Percentiles rank a stretch among this genome's conserved stretches.
phyloP scores from a whole-genome alignment of 2,113 vertebrate species.

The Montifringilla adamsi region DNA sequence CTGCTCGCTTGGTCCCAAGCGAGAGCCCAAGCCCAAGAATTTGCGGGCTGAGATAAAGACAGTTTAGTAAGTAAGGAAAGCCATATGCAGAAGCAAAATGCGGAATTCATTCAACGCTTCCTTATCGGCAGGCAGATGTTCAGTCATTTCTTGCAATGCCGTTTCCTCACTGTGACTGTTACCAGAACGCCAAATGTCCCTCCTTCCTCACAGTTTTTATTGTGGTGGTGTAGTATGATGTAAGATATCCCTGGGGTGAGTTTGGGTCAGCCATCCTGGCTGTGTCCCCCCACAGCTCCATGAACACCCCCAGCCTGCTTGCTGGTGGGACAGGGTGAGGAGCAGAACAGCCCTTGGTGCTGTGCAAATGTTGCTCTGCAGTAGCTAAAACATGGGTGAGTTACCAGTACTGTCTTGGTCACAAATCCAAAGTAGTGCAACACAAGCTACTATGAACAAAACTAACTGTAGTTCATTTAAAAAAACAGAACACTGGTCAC shows the following conservation, averaged over 20 bases:
- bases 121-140: accelerated
- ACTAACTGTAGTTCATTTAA: not conserved
- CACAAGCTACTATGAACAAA: not conserved
- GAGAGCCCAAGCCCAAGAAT: not conserved
- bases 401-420: not conserved
- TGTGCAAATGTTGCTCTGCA: not conserved
- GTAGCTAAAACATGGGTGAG: not conserved
- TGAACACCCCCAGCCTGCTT: not conserved
- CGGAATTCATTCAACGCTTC: not conserved
- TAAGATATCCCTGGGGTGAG: not conserved
- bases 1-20: not conserved
- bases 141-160: not conserved
- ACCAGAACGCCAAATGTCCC: accelerated
- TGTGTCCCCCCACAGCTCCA: not conserved
- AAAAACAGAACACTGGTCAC: not conserved
- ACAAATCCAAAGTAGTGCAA: not conserved
- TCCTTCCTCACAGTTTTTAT: not conserved
- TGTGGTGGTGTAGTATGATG: accelerated
- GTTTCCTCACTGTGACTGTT: accelerated
- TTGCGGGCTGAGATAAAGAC: not conserved
- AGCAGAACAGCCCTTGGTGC: not conserved
- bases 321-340: not conserved
- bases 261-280: not conserved
- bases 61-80: not conserved
- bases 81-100: not conserved